Conservation (phyloP, 2,113 vertebrate genomes). For the Oreochromis tanganicae region DNA sequence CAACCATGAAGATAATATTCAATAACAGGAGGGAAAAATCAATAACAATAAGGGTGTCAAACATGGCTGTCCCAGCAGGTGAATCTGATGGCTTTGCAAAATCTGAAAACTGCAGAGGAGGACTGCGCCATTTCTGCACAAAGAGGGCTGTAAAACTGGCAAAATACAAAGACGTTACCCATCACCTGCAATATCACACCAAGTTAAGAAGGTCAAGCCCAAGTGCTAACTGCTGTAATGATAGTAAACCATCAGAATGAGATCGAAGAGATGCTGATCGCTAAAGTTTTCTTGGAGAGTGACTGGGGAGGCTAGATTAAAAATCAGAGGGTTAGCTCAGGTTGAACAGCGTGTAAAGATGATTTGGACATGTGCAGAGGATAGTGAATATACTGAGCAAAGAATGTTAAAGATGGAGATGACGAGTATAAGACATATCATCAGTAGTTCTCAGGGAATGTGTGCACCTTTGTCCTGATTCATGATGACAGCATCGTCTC, state of each 20-base stretch:
- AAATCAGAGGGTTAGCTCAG: neutral
- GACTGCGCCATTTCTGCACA: neutral
- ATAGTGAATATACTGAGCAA: neutral
- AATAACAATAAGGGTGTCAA: neutral
- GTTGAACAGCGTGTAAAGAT: neutral
- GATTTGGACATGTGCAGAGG: neutral
- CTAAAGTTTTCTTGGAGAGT: too few species aligned
- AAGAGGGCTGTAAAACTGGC: too few species aligned
- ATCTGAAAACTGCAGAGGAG: neutral
- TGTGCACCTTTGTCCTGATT: conserved; percentile 74
- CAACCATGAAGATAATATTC: neutral
- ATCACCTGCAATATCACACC: neutral
- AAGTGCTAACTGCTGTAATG: too few species aligned
- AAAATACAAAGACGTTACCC: neutral
- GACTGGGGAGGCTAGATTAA: neutral
- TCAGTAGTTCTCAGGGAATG: neutral
- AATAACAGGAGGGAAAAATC: neutral
- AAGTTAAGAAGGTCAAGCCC: too few species aligned
- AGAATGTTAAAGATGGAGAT: neutral
- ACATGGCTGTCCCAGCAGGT: neutral
- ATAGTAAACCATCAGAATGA: too few species aligned
- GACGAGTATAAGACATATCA: neutral
- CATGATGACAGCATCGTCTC: conserved; percentile 62
- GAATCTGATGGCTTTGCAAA: neutral
- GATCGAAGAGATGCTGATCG: too few species aligned